Conservation (phyloP, 2,797 vertebrate species). For the Malurus splendens region DNA sequence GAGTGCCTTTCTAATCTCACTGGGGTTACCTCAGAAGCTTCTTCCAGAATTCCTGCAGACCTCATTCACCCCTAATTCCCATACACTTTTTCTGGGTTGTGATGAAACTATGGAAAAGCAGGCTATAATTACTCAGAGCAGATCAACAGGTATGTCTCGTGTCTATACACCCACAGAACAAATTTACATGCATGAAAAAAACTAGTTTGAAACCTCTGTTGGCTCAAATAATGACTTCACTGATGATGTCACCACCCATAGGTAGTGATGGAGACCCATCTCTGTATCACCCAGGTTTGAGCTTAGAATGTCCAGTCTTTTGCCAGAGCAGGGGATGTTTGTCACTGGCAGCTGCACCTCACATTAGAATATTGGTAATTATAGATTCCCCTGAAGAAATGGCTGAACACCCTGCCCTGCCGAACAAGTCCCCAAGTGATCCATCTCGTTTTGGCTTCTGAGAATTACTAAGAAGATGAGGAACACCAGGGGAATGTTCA, state of each 20-base stretch:
- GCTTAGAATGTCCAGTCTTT: neutral
- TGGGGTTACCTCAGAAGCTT: neutral
- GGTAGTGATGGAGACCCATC: neutral
- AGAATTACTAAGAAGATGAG: neutral
- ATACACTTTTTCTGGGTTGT: neutral
- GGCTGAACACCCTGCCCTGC: neutral
- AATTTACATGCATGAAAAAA: neutral
- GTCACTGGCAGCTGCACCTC: neutral
- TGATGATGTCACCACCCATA: neutral
- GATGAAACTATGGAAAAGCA: neutral
- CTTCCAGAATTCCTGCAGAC: neutral
- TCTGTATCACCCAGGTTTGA: neutral
- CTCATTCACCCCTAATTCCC: neutral
- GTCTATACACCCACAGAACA: neutral
- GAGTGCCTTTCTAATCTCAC: neutral
- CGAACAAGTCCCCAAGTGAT: neutral
- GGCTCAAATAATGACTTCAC: neutral
- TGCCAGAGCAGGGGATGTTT: neutral
- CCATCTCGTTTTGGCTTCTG: rapidly evolving
- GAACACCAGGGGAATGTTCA: neutral
- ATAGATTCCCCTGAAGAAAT: neutral
- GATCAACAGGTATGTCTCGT: neutral
- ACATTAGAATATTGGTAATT: neutral
- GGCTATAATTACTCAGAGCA: neutral
- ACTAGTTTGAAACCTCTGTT: neutral